Conservation (phyloP, 1,140 invertebrate species). For the Teleopsis dalmanni region DNA sequence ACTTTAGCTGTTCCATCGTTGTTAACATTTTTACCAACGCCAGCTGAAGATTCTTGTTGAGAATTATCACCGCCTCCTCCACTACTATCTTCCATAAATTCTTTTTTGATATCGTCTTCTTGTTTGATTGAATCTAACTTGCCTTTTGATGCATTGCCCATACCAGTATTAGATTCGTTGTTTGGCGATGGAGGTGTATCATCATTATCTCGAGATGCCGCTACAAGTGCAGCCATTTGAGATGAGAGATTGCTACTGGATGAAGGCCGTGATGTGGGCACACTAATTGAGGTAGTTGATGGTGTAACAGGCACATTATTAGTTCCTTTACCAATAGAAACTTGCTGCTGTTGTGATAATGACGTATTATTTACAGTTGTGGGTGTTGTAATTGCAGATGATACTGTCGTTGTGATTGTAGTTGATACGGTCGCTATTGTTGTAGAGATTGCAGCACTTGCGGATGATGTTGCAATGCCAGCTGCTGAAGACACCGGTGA, state of each 20-base stretch:
- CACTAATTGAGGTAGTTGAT: constrained; percentile 16
- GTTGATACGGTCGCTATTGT: constrained; percentile 22
- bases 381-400: constrained; percentile 15
- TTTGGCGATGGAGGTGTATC: constrained; percentile 60
- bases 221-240: constrained; percentile 63
- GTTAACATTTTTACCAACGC: constrained; percentile 58
- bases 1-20: constrained; percentile 58
- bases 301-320: constrained; percentile 2
- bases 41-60: constrained; percentile 37
- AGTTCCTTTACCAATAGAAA: constrained; percentile 12
- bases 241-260: constrained; percentile 52
- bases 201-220: constrained; percentile 54
- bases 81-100: constrained; percentile 50
- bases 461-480: constrained; percentile 10
- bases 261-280: constrained; percentile 20
- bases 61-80: constrained; percentile 44
- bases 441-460: constrained; percentile 7
- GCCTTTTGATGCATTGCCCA: constrained; percentile 46
- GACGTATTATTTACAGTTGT: constrained; percentile 22
- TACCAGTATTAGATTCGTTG: constrained; percentile 36
- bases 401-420: constrained; percentile 23
- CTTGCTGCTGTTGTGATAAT: constrained; percentile 17
- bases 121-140: constrained; percentile 60
- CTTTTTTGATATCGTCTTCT: constrained; percentile 60
- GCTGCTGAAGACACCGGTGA: constrained; percentile 28